Evolutionary conservation across 1,140 invertebrate species (phyloP).

Genomic region (Drosophila parabipectinata): DNA sequence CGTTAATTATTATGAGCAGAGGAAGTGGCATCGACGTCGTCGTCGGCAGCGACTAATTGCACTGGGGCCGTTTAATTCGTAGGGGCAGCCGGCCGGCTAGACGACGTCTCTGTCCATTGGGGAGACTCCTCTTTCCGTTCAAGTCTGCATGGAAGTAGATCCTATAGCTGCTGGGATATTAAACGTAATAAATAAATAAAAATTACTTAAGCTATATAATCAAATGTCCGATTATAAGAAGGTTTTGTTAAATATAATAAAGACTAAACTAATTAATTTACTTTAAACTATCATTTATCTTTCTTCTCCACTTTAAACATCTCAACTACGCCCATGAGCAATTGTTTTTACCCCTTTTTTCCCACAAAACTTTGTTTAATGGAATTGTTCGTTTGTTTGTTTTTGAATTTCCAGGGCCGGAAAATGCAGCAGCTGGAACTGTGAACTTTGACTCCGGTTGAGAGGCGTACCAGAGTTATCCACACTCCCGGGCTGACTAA

Average conservation of each 20-base stretch:
- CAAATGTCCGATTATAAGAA: too few relatives aligned
- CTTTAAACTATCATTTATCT: background rate
- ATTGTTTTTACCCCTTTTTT: background rate
- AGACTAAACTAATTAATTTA: too few relatives aligned
- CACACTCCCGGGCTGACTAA: constrained; percentile 8
- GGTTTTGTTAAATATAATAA: too few relatives aligned
- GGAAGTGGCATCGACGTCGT: constrained; percentile 2
- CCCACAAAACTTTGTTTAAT: constrained; percentile 8
- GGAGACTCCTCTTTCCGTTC: constrained; percentile 9
- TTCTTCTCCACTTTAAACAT: background rate
- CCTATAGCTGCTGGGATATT: background rate
- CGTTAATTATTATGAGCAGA: constrained; percentile 76
- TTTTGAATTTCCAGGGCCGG: constrained; percentile 12
- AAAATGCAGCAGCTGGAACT: constrained; percentile 44
- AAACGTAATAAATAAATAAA: background rate
- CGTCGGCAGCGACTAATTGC: constrained; percentile 68
- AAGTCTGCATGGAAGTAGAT: background rate
- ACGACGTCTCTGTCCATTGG: constrained; percentile 18
- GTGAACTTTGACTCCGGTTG: constrained; percentile 19
- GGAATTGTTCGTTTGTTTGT: constrained; percentile 12
- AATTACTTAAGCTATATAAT: background rate
- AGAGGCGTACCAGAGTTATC: constrained; percentile 2
- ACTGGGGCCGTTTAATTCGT: constrained; percentile 45
- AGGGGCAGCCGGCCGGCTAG: constrained; percentile 41
- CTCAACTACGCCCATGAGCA: background rate